Base-by-base conservation (phyloP, 2,888 invertebrate genomes). In the Spisula solida region DNA sequence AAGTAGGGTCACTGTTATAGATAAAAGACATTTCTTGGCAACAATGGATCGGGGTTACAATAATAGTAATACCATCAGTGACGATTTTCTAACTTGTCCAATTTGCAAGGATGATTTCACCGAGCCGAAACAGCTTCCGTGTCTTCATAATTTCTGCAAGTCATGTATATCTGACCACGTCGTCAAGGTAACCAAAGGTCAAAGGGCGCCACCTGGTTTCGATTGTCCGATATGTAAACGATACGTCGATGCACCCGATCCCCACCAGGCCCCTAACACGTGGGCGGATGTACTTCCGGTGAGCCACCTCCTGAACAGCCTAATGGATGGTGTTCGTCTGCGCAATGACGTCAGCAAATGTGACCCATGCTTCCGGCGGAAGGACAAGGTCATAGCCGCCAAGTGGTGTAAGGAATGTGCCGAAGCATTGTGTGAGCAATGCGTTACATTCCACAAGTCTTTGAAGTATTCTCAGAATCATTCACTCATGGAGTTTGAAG, bases 351-450 rank as follows among this genome's bases (percentile, higher is more conserved):
- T 91, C 51, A 92, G 92, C 25, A 94, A 90, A 75, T 93, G 92
- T 70, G 91, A 91, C 84, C 93, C 94, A 8, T 92, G 91, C 86
- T 94, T 89, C 80, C 93, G 92, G 66, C 91, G 93, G 56, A 94
- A 90, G 66, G 93, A 92, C 66, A 93, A 91, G 78, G 93, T 93
- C 41, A 94, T 94, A 34, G 94, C 92, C 14, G 87, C 93, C 5
- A 91, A 91, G 82, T 93, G 93, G 93, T 94, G 94, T 79, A 93
- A 91, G 18, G 93, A 93, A 85, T 93, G 93, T 82, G 91, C 91
- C 0, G 93, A 93, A 75, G 93, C 93, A 6, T 86, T 93, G 4
- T 93, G 93, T 51, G 92, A 93, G 51, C 92, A 91, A 41, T 93
- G 93, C 29, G 92, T 90, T n/a, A 81, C 89, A 34, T 93, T 93